Percentiles rank a stretch among this genome's conserved stretches.
These are phyloP conservation scores for Pitta sordida DNA, from an alignment of 2,113 vertebrate species.

Conservation along the genomic window DNA sequence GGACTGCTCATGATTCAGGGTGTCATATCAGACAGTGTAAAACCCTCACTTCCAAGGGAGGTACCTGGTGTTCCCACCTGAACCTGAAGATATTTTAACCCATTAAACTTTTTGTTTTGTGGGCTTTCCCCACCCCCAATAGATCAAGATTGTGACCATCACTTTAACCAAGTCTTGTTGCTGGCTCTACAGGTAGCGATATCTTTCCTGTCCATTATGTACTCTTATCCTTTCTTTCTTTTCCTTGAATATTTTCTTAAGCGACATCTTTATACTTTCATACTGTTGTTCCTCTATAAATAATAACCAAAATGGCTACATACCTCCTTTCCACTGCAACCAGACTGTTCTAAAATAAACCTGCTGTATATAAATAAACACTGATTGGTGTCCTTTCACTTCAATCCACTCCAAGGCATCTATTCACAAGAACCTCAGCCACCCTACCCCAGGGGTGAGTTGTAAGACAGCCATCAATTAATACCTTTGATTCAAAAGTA, in stretches of 20 bases:
- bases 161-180: neutral
- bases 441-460: fast-evolving
- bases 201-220: neutral
- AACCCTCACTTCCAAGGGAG: neutral
- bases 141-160: neutral
- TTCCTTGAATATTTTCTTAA: neutral
- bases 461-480: neutral
- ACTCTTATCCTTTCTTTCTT: neutral
- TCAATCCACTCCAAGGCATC: neutral
- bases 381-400: neutral
- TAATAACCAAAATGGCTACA: neutral
- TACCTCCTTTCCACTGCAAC: neutral
- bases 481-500: neutral
- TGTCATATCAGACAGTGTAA: neutral
- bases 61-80: neutral
- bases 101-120: fast-evolving
- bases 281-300: neutral
- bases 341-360: neutral
- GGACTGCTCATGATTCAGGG: neutral
- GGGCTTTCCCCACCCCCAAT: fast-evolving
- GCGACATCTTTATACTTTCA: neutral
- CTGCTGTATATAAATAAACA: neutral
- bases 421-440: neutral
- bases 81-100: neutral
- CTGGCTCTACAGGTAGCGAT: neutral